Conservation (phyloP, 1,140 invertebrate species). For the Bombus terrestris region DNA sequence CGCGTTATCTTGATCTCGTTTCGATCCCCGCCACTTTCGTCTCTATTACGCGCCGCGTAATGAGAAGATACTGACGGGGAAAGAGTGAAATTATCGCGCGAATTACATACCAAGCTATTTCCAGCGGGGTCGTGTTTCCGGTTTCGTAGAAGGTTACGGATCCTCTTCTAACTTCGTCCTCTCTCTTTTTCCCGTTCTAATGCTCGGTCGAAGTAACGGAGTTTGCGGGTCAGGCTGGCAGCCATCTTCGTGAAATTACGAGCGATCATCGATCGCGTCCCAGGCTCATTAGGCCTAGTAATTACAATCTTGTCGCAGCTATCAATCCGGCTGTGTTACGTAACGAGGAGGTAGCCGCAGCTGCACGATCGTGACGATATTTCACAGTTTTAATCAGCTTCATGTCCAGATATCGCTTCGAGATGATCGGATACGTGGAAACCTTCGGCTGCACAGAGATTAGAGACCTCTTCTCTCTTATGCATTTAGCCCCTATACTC, state of each 20-base stretch:
- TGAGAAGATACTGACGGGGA: not conserved
- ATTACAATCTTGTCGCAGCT: conserved; percentile 57
- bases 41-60: conserved; percentile 55
- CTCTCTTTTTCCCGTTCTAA: not conserved
- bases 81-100: conserved; percentile 45
- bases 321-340: conserved; percentile 49
- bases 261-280: conserved; percentile 49
- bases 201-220: not conserved
- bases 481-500: not conserved
- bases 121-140: conserved; percentile 9
- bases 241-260: conserved; percentile 42
- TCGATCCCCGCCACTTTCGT: conserved; percentile 43
- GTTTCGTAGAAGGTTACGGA: not conserved
- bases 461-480: not conserved
- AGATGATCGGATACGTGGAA: conserved; percentile 59
- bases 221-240: conserved; percentile 3
- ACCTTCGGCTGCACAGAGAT: conserved; percentile 31
- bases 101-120: conserved; percentile 47
- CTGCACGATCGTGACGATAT: conserved; percentile 59
- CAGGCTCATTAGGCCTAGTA: conserved; percentile 59
- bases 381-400: conserved; percentile 66
- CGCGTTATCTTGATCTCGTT: conserved; percentile 63
- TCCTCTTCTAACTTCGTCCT: not conserved
- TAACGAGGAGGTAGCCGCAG: conserved; percentile 44
- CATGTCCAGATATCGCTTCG: conserved; percentile 49